phyloP scores from a whole-genome alignment of 2,888 invertebrate species.

The Formica aserva region DNA sequence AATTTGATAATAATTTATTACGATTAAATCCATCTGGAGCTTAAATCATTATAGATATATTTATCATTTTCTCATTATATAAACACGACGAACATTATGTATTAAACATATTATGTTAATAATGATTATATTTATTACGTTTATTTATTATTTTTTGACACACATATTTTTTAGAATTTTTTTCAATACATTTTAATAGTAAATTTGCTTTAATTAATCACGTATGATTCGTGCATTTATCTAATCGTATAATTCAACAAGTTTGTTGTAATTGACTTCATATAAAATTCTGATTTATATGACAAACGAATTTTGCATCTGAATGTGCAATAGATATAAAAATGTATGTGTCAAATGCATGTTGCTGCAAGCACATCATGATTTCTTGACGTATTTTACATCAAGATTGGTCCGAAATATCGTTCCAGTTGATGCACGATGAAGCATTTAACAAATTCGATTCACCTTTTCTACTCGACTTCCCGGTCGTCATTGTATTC shows the following conservation, averaged over 20 bases:
- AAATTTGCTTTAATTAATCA: neutral
- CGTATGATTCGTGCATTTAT: neutral
- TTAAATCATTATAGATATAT: neutral
- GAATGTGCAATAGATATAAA: neutral
- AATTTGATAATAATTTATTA: conserved; percentile 34
- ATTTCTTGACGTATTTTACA: conserved; percentile 48
- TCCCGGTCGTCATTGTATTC: conserved; percentile 70
- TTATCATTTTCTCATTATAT: neutral
- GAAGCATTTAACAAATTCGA: conserved; percentile 77
- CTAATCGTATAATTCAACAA: neutral
- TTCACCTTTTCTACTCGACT: conserved; percentile 70
- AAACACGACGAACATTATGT: neutral
- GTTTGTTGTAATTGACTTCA: neutral
- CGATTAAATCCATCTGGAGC: neutral
- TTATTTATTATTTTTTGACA: neutral
- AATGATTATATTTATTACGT: neutral
- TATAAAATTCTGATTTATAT: conserved; percentile 3
- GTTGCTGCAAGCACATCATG: conserved; percentile 38
- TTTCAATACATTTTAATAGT: neutral
- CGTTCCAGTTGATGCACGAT: conserved; percentile 69
- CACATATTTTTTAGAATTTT: neutral
- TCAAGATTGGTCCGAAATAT: conserved; percentile 70
- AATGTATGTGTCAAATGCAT: neutral
- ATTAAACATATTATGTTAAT: conserved; percentile 5
- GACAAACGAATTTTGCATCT: neutral